phyloP scores from a whole-genome alignment of 1,140 invertebrate genomes.

The Pemphigus obesinymphae region DNA sequence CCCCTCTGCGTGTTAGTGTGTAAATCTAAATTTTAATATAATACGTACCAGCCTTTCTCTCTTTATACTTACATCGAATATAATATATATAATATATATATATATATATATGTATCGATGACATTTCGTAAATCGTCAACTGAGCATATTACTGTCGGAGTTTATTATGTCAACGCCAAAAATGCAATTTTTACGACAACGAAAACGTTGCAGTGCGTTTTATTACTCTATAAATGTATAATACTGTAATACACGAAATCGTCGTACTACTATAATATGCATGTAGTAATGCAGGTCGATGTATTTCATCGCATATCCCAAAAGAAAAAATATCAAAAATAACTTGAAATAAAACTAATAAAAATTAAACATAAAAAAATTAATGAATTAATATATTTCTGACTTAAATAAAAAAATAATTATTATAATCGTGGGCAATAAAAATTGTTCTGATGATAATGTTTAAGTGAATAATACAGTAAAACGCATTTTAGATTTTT shows the following conservation, averaged over 20 bases:
- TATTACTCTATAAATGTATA: neutral
- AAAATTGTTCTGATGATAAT: too few relatives aligned
- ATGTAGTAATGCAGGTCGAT: neutral
- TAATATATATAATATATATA: too few relatives aligned
- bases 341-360: too few relatives aligned
- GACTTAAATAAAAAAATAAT: too few relatives aligned
- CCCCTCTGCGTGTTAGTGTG: neutral
- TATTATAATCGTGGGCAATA: too few relatives aligned
- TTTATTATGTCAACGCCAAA: neutral
- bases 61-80: too few relatives aligned
- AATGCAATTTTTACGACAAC: neutral
- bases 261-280: neutral
- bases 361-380: too few relatives aligned
- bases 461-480: too few relatives aligned
- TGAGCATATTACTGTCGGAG: neutral
- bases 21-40: neutral
- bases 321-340: neutral
- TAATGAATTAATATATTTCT: too few relatives aligned
- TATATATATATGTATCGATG: neutral
- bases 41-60: neutral
- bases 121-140: neutral
- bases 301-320: neutral
- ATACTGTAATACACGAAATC: neutral
- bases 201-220: neutral
- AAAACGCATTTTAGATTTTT: too few relatives aligned